Percentiles rank a stretch among this genome's conserved stretches.
Conservation (phyloP, 2,888 invertebrate genomes). For the Drosophila gaucha region DNA sequence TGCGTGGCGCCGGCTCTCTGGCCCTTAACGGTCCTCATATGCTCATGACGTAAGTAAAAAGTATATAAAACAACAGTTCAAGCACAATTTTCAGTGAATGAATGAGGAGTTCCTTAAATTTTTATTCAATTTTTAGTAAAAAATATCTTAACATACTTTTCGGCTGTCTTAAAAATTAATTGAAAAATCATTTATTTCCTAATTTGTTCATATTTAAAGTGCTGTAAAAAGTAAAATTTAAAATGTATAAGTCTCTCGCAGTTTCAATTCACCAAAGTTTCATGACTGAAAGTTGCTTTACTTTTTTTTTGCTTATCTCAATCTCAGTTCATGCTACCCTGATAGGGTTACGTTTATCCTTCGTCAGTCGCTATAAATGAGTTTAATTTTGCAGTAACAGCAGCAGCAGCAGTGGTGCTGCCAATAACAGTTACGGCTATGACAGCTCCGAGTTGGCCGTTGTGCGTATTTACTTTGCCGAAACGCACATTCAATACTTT, state of each 20-base stretch:
- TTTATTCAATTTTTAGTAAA: too few relatives aligned
- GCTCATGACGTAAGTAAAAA: constrained; percentile 52
- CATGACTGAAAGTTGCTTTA: constrained; percentile 1
- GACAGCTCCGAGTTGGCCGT: constrained; percentile 64
- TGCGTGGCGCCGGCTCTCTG: constrained; percentile 77
- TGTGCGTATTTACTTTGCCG: constrained; percentile 76
- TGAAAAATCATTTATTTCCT: too few relatives aligned
- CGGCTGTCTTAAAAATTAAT: not conserved
- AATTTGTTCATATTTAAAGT: too few relatives aligned
- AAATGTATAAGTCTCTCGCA: too few relatives aligned
- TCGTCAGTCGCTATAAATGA: constrained; percentile 42
- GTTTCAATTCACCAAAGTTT: constrained; percentile 17
- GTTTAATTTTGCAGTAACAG: constrained; percentile 63
- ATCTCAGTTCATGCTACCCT: not conserved
- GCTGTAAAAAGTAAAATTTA: too few relatives aligned
- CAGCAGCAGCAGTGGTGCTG: constrained; percentile 25
- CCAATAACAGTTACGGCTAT: constrained; percentile 66
- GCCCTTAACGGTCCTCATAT: constrained; percentile 50
- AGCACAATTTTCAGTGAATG: not conserved
- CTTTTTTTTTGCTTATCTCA: not conserved
- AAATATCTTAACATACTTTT: not conserved
- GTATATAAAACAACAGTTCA: constrained; percentile 2
- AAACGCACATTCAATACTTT: constrained; percentile 76
- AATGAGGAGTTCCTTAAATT: not conserved
- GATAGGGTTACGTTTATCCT: constrained; percentile 19